Conservation (phyloP, 2,888 invertebrate species). For the Lasioglossum villosulum region DNA sequence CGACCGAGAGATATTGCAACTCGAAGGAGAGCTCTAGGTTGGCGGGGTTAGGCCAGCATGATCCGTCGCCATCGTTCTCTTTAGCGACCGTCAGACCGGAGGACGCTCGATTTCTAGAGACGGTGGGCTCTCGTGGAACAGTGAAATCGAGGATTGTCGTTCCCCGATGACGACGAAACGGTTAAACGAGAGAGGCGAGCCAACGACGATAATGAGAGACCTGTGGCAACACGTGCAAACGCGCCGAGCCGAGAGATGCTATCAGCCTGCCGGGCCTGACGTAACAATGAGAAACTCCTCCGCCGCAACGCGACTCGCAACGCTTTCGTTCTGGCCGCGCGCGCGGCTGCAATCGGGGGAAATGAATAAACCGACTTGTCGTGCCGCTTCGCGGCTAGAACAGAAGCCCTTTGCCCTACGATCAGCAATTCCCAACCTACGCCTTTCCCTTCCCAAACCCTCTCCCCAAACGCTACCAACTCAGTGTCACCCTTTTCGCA, state of each 20-base stretch:
- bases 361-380: constrained; percentile 68
- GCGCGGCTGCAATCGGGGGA: constrained; percentile 66
- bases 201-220: constrained; percentile 77
- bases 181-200: constrained; percentile 71
- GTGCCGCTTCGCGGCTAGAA: constrained; percentile 38
- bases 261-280: constrained; percentile 73
- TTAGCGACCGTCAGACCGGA: neutral
- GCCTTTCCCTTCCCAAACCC: neutral
- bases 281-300: constrained; percentile 82
- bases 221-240: constrained; percentile 76
- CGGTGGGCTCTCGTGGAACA: constrained; percentile 43
- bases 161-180: constrained; percentile 64
- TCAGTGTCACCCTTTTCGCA: neutral
- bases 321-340: constrained; percentile 75
- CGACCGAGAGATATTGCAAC: constrained; percentile 43
- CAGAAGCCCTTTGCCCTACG: neutral
- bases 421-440: constrained; percentile 38
- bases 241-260: constrained; percentile 72
- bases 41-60: neutral
- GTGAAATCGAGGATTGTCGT: constrained; percentile 52
- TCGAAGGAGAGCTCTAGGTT: neutral
- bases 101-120: constrained; percentile 26
- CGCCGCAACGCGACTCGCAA: constrained; percentile 71
- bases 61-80: neutral
- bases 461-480: neutral